A percentile compares a stretch with the other conserved stretches of the same genome.
phyloP scores from a whole-genome alignment of 2,113 vertebrate species.

The Callocephalon fimbriatum region DNA sequence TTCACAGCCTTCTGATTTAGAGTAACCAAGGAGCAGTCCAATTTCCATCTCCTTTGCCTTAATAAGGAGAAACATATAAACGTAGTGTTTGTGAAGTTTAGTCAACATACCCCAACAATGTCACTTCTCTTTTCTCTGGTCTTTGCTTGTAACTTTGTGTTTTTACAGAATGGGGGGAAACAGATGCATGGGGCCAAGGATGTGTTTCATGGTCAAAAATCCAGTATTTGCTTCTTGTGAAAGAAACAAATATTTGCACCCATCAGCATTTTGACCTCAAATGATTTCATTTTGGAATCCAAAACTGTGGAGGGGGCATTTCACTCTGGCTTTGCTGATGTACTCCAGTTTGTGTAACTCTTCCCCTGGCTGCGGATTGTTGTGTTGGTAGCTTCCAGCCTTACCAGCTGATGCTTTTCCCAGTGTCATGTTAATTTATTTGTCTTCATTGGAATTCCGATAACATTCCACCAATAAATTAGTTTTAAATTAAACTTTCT shows the following conservation, averaged over 20 bases:
- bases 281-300: not conserved
- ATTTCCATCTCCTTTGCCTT: accelerated
- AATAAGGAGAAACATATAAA: not conserved
- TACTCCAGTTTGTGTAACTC: slow-evolving; percentile 19
- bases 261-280: slow-evolving; percentile 27
- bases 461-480: slow-evolving; percentile 59
- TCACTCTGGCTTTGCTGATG: not conserved
- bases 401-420: slow-evolving; percentile 50
- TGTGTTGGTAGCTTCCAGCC: slow-evolving; percentile 13
- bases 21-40: not conserved
- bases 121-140: not conserved
- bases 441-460: slow-evolving; percentile 4
- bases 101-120: not conserved
- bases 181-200: not conserved
- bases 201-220: not conserved
- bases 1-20: not conserved
- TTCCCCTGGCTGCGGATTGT: not conserved
- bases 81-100: not conserved
- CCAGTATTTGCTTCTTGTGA: not conserved
- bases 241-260: slow-evolving; percentile 15
- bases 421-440: slow-evolving; percentile 44
- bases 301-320: not conserved
- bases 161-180: not conserved
- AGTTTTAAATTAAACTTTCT: slow-evolving; percentile 52
- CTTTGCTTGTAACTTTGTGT: not conserved